These are phyloP conservation scores for Muraenolepis orangiensis DNA, from an alignment of 2,797 vertebrate genomes.

Conservation along the genomic window DNA sequence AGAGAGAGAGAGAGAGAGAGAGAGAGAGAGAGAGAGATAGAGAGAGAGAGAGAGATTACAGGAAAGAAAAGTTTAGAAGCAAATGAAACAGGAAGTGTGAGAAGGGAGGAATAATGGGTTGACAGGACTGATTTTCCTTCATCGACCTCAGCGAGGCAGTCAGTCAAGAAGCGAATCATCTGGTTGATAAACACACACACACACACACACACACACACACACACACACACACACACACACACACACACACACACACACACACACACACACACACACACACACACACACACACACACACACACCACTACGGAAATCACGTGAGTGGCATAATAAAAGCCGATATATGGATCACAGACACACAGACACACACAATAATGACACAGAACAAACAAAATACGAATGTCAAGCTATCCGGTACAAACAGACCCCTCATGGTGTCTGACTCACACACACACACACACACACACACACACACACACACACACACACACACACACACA, in stretches of 20 bases:
- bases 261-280: too few species aligned
- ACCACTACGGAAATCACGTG: too few species aligned
- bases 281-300: too few species aligned
- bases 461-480: not conserved
- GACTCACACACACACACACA: not conserved
- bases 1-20: too few species aligned
- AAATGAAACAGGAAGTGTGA: not conserved
- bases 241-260: not conserved
- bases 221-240: not conserved
- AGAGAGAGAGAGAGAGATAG: too few species aligned
- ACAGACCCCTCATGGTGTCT: not conserved
- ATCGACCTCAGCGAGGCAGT: not conserved
- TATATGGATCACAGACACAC: not conserved
- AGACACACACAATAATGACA: not conserved
- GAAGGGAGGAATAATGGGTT: not conserved
- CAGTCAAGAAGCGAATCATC: not conserved
- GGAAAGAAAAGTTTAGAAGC: too few species aligned
- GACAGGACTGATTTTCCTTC: too few species aligned
- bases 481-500: not conserved
- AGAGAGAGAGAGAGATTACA: too few species aligned
- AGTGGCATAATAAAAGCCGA: not conserved
- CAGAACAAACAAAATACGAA: not conserved
- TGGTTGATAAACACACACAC: not conserved
- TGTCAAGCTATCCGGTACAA: too few species aligned
- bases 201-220: conserved; percentile 1